Base-by-base conservation (phyloP, 1,140 invertebrate genomes). In the Callitettix versicolor region DNA sequence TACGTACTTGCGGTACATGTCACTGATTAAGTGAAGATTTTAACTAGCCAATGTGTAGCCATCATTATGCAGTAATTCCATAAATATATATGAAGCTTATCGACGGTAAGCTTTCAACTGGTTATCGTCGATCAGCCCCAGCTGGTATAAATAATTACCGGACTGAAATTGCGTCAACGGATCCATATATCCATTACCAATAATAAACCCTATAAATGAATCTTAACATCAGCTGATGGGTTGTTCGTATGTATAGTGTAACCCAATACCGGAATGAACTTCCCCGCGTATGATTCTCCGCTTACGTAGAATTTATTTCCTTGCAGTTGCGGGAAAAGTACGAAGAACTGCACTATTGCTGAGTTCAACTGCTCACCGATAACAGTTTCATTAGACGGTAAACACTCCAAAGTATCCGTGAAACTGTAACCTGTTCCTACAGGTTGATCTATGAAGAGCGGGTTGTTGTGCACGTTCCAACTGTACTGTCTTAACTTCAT, bases 101-200 rank as follows among this genome's bases (percentile, higher is more conserved):
- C n/a, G n/a, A 42, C 12, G 7, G n/a, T 60, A 58, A 9, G 48
- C 21, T 18, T 44, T 36, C 14, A 26, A 40, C 50, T 33, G 55
- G 22, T 61, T 59, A 1, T 38, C 14, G 50, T 55, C 56, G 3
- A 56, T 41, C 2, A 63, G 69, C 0, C 90, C 90, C 43, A 88
- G 68, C 63, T 86, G 82, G 65, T 87, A 91, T 41, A 93, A 75
- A 70, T 88, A 88, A 60, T 86, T 79, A 7, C 85, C 82, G 65
- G 91, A 92, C 80, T 84, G 33, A 1, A 40, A n/a, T 0, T 88
- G 65, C 71, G 90, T 88, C 20, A 80, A 71, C 0, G 89, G 90
- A 71, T 93, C 90, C 56, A 79, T 82, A 0, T 91, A 70, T 0
- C 89, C 89, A 72, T 93, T 90, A 0, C 89, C 90, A 64, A 94